Conservation (phyloP, 2,888 invertebrate species). For the Agriopis aurantiaria region DNA sequence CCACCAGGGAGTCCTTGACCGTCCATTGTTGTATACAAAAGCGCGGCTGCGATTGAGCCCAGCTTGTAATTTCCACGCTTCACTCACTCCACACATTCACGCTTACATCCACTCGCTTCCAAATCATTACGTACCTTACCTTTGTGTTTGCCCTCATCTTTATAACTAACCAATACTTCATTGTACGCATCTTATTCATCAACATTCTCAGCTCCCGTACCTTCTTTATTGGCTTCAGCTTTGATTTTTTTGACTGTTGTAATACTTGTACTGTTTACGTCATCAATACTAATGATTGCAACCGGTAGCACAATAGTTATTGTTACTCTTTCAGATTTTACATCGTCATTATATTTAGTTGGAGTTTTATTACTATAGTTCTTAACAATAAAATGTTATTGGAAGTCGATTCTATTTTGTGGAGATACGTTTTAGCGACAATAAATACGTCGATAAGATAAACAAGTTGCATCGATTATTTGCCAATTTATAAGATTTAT, state of each 20-base stretch:
- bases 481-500: constrained; percentile 51
- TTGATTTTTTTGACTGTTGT: constrained; percentile 72
- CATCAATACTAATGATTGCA: constrained; percentile 85
- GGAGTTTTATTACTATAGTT: constrained; percentile 69
- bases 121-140: constrained; percentile 83
- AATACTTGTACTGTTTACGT: constrained; percentile 83
- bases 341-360: constrained; percentile 85
- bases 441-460: constrained; percentile 57
- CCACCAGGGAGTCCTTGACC: constrained; percentile 82
- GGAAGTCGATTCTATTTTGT: constrained; percentile 56
- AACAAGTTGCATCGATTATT: constrained; percentile 53
- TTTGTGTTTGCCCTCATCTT: constrained; percentile 75
- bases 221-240: constrained; percentile 78
- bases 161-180: constrained; percentile 69
- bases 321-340: constrained; percentile 78
- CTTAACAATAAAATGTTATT: constrained; percentile 73
- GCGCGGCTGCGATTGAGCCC: constrained; percentile 78
- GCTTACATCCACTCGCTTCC: constrained; percentile 81
- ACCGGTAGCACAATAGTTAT: constrained; percentile 80
- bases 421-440: constrained; percentile 44
- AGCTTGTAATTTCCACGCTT: constrained; percentile 83
- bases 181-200: constrained; percentile 74
- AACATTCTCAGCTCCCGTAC: constrained; percentile 58
- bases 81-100: constrained; percentile 80
- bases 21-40: constrained; percentile 77